Conservation (phyloP, 2,797 vertebrate genomes). For the Hybognathus amarus region DNA sequence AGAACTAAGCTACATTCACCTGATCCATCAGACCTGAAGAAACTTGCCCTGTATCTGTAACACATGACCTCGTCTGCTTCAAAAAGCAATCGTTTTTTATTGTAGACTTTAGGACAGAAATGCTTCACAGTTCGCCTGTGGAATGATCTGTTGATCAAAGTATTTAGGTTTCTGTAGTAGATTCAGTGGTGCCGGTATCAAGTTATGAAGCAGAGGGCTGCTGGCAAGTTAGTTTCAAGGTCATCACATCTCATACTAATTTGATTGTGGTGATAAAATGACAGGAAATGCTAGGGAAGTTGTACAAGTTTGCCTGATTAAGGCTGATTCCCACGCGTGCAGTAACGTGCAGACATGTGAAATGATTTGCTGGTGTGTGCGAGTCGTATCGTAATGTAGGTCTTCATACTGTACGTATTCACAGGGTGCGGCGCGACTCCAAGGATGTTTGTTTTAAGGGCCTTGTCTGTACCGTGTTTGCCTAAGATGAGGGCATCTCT, state of each 20-base stretch:
- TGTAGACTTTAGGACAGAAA: background rate
- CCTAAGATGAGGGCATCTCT: constrained; percentile 58
- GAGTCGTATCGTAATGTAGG: background rate
- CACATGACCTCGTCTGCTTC: background rate
- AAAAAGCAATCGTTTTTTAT: background rate
- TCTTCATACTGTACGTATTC: background rate
- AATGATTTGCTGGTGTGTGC: background rate
- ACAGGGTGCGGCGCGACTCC: constrained; percentile 63
- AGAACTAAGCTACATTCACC: constrained; percentile 58
- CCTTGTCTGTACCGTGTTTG: constrained; percentile 72
- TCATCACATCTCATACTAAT: background rate
- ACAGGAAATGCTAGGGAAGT: background rate
- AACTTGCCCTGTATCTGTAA: background rate
- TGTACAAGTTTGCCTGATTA: background rate
- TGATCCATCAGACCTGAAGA: background rate
- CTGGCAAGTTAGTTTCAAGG: background rate
- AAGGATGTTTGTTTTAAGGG: constrained; percentile 76
- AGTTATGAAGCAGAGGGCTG: background rate
- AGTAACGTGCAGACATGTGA: background rate
- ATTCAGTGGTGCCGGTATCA: background rate
- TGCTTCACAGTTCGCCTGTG: background rate
- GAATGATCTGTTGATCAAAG: background rate
- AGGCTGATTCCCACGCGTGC: background rate
- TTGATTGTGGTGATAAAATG: background rate
- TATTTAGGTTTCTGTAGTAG: background rate